These are phyloP conservation scores for Pantherophis alleghaniensis DNA, from an alignment of 2,797 vertebrate genomes.

Conservation along the genomic window DNA sequence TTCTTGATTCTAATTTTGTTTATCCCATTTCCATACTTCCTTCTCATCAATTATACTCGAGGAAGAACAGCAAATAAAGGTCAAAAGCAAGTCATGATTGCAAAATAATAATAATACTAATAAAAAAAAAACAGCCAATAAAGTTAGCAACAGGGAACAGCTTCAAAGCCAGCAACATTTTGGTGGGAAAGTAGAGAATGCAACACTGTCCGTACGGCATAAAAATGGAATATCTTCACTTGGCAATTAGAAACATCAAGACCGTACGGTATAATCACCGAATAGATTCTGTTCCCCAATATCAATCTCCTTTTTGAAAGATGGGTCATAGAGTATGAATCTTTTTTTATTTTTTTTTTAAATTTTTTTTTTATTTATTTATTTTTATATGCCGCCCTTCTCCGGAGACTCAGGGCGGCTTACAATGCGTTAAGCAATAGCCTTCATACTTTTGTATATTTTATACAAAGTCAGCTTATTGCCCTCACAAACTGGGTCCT, in stretches of 20 bases:
- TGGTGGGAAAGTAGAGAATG: not conserved
- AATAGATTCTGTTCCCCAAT: not conserved
- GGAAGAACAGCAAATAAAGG: not conserved
- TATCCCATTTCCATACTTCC: not conserved
- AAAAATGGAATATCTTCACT: not conserved
- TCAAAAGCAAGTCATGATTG: not conserved
- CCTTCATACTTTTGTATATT: too few species aligned
- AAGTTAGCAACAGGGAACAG: not conserved
- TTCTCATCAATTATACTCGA: not conserved
- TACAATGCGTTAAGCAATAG: too few species aligned
- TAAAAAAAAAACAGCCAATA: not conserved
- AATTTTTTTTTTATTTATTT: too few species aligned
- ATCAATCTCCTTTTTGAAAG: not conserved
- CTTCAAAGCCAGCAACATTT: not conserved
- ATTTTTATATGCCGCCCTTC: too few species aligned
- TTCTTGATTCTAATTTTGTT: not conserved
- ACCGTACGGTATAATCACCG: rapidly evolving
- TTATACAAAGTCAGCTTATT: too few species aligned
- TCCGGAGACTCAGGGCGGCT: too few species aligned
- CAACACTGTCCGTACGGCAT: not conserved
- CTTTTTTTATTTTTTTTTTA: too few species aligned
- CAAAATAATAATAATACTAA: not conserved
- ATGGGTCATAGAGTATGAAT: not conserved
- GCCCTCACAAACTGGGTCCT: too few species aligned
- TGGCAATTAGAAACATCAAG: not conserved